phyloP scores from a whole-genome alignment of 2,113 vertebrate species.

The Gallinago undulata region DNA sequence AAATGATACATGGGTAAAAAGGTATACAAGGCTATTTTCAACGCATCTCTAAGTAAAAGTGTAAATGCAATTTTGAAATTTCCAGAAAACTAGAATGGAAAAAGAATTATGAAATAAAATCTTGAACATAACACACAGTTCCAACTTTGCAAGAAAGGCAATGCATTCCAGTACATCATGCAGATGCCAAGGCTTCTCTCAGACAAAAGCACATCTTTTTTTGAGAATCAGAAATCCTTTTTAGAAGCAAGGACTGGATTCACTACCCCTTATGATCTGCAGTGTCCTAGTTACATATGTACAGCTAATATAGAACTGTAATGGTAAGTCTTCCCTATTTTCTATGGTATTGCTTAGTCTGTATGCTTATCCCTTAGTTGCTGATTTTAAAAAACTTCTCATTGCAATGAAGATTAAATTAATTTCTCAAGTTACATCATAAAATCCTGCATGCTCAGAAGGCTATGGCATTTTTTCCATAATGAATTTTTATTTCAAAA shows the following conservation, averaged over 20 bases:
- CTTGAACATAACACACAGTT: neutral
- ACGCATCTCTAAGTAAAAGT: neutral
- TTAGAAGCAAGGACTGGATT: neutral
- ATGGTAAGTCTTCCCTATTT: neutral
- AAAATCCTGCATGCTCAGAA: neutral
- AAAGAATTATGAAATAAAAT: neutral
- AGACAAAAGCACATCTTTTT: conserved; percentile 16
- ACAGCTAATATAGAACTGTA: neutral
- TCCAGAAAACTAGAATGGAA: neutral
- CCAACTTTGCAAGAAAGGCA: neutral
- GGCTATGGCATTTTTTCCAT: neutral
- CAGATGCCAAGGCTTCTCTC: neutral
- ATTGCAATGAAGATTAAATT: neutral
- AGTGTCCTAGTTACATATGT: neutral
- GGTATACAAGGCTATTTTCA: neutral
- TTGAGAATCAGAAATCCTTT: neutral
- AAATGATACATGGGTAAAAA: neutral
- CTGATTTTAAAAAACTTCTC: neutral
- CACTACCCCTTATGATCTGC: neutral
- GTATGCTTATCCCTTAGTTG: neutral
- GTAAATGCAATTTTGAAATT: neutral
- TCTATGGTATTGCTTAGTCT: neutral
- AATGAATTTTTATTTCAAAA: neutral
- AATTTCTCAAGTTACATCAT: neutral
- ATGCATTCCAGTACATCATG: neutral